Evolutionary conservation across 1,140 invertebrate species (phyloP).

Genomic region (Drosophila ambigua): DNA sequence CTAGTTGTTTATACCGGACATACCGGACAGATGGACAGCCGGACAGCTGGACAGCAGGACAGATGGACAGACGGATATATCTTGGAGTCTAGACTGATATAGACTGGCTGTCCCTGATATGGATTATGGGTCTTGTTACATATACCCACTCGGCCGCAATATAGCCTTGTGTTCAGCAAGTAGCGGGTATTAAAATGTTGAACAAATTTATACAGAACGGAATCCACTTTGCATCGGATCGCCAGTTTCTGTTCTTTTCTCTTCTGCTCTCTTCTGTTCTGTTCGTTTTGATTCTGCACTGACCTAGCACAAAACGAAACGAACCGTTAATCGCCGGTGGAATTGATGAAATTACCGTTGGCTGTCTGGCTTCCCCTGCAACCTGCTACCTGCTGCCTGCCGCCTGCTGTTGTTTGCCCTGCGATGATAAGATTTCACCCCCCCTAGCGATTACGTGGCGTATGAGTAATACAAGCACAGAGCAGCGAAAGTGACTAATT

Average conservation of each 20-base stretch:
- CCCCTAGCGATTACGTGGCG: conserved; percentile 60
- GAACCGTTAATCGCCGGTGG: conserved; percentile 40
- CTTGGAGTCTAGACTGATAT: neutral
- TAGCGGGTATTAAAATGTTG: conserved; percentile 36
- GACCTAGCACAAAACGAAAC: conserved; percentile 43
- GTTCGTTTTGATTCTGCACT: conserved; percentile 6
- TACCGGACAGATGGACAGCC: too few relatives aligned
- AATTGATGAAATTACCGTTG: conserved; percentile 41
- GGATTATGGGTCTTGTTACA: conserved; percentile 43
- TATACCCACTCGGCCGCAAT: conserved; percentile 23
- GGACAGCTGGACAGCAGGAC: too few relatives aligned
- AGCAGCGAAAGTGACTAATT: conserved; percentile 30
- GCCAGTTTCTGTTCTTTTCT: neutral
- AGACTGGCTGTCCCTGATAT: conserved; percentile 46
- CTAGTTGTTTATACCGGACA: conserved; percentile 31
- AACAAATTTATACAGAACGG: conserved; percentile 42
- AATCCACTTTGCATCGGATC: conserved; percentile 43
- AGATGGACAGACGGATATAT: neutral
- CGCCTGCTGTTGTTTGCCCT: neutral
- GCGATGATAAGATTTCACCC: conserved; percentile 26
- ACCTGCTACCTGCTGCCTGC: neutral
- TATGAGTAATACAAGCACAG: conserved; percentile 62
- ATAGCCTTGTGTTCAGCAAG: conserved; percentile 25
- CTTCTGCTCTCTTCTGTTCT: too few relatives aligned
- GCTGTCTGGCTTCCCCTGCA: neutral